A percentile compares a stretch with the other conserved stretches of the same genome.
Conservation (phyloP, 2,888 invertebrate genomes). For the Lycia hirtaria region DNA sequence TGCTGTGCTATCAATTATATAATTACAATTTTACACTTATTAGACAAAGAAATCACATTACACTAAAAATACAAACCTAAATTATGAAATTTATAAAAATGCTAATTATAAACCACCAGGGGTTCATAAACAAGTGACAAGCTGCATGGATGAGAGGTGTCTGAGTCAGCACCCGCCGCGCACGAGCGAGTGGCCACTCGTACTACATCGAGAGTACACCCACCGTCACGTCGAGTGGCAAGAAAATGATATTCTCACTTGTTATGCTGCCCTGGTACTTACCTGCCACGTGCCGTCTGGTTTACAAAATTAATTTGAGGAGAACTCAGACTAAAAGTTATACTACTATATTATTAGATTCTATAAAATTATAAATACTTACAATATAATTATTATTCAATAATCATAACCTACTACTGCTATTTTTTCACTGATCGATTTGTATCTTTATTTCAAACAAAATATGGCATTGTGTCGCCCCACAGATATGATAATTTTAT, state of each 20-base stretch:
- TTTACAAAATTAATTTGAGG: background rate
- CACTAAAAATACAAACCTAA: too few species aligned
- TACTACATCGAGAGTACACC: constrained; percentile 9
- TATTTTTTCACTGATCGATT: too few species aligned
- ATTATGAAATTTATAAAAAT: background rate
- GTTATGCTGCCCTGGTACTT: constrained; percentile 50
- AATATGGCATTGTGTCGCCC: too few species aligned
- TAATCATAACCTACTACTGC: too few species aligned
- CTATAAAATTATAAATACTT: too few species aligned
- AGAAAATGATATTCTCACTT: constrained; percentile 52
- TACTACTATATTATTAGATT: too few species aligned
- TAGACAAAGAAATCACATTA: too few species aligned
- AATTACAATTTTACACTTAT: too few species aligned
- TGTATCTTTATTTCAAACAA: too few species aligned
- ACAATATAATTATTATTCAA: too few species aligned
- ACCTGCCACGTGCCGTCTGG: background rate
- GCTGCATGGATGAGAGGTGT: constrained; percentile 30
- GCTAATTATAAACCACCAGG: constrained; percentile 26
- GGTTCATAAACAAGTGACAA: constrained; percentile 33
- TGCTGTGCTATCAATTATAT: too few species aligned
- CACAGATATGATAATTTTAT: too few species aligned
- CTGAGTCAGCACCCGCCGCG: constrained; percentile 37
- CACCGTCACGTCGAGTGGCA: constrained; percentile 27
- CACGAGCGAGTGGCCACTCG: constrained; percentile 36
- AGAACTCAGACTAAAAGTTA: background rate